A percentile compares a stretch with the other conserved stretches of the same genome.
Evolutionary conservation across 1,140 invertebrate genomes (phyloP).

Genomic region (Pseudomyrmex cubaensis): DNA sequence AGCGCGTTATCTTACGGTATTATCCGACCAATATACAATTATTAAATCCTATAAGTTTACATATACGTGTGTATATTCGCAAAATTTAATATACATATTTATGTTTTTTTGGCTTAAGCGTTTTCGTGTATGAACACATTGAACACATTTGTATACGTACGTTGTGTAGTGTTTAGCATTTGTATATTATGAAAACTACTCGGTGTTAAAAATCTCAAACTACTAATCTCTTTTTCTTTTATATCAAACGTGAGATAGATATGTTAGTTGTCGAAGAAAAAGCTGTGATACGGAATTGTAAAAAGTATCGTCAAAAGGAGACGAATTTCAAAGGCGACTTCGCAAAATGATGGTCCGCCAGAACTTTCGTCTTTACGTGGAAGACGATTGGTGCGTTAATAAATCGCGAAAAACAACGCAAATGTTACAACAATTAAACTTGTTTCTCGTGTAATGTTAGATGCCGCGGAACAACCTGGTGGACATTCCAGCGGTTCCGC

Average conservation of each 20-base stretch:
- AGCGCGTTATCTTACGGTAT: slow-evolving; percentile 25
- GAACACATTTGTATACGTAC: neutral
- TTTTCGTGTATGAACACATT: slow-evolving; percentile 54
- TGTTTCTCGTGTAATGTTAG: neutral
- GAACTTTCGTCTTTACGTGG: neutral
- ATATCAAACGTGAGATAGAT: neutral
- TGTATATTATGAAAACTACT: too few species aligned
- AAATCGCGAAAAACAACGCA: slow-evolving; percentile 8
- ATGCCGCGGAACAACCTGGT: slow-evolving; percentile 46
- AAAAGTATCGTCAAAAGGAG: too few species aligned
- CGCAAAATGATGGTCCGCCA: neutral
- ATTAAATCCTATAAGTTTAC: slow-evolving; percentile 36
- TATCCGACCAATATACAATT: slow-evolving; percentile 15
- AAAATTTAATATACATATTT: slow-evolving; percentile 45
- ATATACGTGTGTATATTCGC: slow-evolving; percentile 19
- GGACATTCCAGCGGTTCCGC: slow-evolving; percentile 46
- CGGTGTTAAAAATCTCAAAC: slow-evolving; percentile 39
- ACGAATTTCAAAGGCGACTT: neutral
- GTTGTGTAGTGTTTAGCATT: too few species aligned
- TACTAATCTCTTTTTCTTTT: slow-evolving; percentile 13
- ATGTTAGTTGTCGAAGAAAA: neutral
- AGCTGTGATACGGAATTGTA: too few species aligned
- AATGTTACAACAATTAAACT: slow-evolving; percentile 4
- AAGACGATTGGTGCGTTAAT: neutral
- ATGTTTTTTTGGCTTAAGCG: slow-evolving; percentile 44